Percentiles rank a stretch among this genome's conserved stretches.
phyloP scores from a whole-genome alignment of 1,140 invertebrate genomes.

The Asobara japonica region DNA sequence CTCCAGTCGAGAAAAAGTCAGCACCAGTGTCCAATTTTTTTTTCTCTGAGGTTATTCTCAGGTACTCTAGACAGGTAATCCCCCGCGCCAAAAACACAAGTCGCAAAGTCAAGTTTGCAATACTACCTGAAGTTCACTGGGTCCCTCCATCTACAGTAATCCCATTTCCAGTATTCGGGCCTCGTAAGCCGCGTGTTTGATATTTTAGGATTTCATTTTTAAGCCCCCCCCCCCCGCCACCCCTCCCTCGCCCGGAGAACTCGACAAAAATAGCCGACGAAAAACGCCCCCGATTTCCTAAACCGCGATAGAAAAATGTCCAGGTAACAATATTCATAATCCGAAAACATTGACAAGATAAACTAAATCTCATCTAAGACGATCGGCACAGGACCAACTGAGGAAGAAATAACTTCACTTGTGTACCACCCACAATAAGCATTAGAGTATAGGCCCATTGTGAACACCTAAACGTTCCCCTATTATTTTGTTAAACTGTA shows the following conservation, averaged over 20 bases:
- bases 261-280: not conserved
- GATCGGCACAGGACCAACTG: not conserved
- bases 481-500: conserved; percentile 55
- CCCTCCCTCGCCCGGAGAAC: too few relatives aligned
- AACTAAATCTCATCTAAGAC: conserved; percentile 2
- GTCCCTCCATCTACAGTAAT: conserved; percentile 1
- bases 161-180: conserved; percentile 24
- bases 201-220: conserved; percentile 36
- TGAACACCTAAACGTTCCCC: conserved; percentile 41
- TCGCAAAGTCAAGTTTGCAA: conserved; percentile 35
- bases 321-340: conserved; percentile 5
- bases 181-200: conserved; percentile 35
- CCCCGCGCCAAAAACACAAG: conserved; percentile 14
- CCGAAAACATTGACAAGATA: conserved; percentile 8
- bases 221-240: too few relatives aligned
- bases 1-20: too few relatives aligned
- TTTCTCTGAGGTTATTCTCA: not conserved
- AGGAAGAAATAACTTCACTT: conserved; percentile 10
- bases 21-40: not conserved
- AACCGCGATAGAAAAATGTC: not conserved
- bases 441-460: not conserved
- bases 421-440: not conserved
- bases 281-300: not conserved
- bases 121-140: conserved; percentile 4
- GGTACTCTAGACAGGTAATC: not conserved